phyloP scores from a whole-genome alignment of 2,113 vertebrate species.

The Amia ocellicauda region DNA sequence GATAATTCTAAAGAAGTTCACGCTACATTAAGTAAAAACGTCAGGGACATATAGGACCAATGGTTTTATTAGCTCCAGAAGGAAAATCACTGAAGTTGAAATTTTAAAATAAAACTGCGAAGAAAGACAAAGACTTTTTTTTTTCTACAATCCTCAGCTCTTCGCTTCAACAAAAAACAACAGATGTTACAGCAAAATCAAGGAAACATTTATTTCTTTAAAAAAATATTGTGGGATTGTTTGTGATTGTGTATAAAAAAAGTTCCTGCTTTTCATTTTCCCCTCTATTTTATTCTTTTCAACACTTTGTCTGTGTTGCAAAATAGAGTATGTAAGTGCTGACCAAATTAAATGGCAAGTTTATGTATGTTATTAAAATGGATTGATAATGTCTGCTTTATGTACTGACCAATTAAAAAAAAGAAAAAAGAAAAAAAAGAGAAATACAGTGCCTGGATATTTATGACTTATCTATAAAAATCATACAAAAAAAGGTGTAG shows the following conservation, averaged over 20 bases:
- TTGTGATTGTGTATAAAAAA: conserved; percentile 69
- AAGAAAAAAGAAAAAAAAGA: conserved; percentile 48
- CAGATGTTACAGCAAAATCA: conserved; percentile 45
- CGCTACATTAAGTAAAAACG: conserved; percentile 20
- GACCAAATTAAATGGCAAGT: conserved; percentile 86
- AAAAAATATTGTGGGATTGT: conserved; percentile 72
- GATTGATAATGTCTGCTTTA: conserved; percentile 84
- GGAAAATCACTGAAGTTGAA: conserved; percentile 44
- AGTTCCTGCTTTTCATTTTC: conserved; percentile 46
- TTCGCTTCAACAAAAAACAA: conserved; percentile 42
- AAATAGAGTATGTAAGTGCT: conserved; percentile 85
- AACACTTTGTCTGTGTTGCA: conserved; percentile 62
- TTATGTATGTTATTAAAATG: conserved; percentile 82
- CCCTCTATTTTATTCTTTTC: conserved; percentile 44
- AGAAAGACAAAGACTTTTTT: conserved; percentile 31
- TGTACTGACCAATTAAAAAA: conserved; percentile 82
- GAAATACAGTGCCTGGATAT: conserved; percentile 96
- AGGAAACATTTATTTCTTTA: conserved; percentile 46
- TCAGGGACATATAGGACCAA: background rate
- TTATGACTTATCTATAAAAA: conserved; percentile 76
- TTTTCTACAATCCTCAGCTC: conserved; percentile 34
- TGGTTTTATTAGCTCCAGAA: conserved; percentile 43
- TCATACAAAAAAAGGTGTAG: conserved; percentile 77
- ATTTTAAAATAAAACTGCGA: conserved; percentile 25
- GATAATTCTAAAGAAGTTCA: background rate